Evolutionary conservation across 2,113 vertebrate species (phyloP), one percentile per base, ranked within the genome.

Genomic region (Eupsittula cactorum): DNA sequence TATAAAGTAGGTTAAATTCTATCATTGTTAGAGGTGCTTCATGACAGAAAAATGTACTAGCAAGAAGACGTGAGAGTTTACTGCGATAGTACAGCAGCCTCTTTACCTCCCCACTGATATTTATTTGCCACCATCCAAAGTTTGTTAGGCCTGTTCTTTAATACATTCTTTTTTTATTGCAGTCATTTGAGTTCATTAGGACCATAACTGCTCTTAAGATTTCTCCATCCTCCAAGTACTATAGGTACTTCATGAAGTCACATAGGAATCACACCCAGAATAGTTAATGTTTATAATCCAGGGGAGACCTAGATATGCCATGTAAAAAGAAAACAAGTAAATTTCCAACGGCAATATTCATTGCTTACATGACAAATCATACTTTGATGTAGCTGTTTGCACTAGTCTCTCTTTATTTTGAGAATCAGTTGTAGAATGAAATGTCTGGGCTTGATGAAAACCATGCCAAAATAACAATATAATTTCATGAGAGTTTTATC

Each of bases 301-400:
- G 88, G 78, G 42, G 71, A 97, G 94, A 92, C 94, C 95, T 91
- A 89, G 93, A 96, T 96, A 95, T 94, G 96, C 73, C 91, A 92
- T 41, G 68, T 81, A 46, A 59, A 94, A 94, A 86, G 81, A 88
- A 95, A 95, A 86, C 79, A 90, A 87, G 80, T 90, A 62, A 59
- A 92, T 94, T 97, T 95, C 91, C 59, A 91, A 90, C 9, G 9
- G 91, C 91, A 92, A 92, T 95, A 96, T 90, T 94, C 47, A 89
- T 92, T 95, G 82, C 87, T 85, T 90, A 46, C 80, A 5, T 64
- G 53, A 75, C 75, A 91, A 77, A 64, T 82, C 86, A 90, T 77
- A 28, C 78, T 93, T 95, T 91, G 82, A 96, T 93, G 77, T 76
- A 80, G 70, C 47, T 95, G 28, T 93, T 82, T 85, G 64, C 47